Percentiles rank a stretch among this genome's conserved stretches.
Evolutionary conservation across 1,140 invertebrate genomes (phyloP).

Genomic region (Ridgeia piscesae): DNA sequence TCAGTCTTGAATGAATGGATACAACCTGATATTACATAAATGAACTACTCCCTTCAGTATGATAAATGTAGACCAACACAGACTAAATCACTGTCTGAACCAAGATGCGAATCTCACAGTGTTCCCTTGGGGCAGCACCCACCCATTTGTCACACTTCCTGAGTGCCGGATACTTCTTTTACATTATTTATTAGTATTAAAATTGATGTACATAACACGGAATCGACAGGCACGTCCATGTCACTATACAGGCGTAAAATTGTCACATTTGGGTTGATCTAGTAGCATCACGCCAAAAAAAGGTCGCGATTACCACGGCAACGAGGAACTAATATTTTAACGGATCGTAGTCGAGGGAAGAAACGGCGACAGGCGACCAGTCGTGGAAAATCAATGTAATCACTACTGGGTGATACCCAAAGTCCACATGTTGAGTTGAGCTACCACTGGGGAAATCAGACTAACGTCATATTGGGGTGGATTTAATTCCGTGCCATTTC

Average conservation of each 20-base stretch:
- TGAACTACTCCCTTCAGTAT: neutral
- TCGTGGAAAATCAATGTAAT: neutral
- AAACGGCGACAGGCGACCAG: neutral
- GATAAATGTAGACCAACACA: neutral
- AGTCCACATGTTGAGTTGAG: neutral
- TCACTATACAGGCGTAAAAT: neutral
- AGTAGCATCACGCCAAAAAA: neutral
- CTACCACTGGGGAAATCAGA: neutral
- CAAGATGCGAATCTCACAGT: neutral
- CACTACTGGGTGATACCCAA: neutral
- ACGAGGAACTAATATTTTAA: neutral
- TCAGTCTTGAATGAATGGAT: neutral
- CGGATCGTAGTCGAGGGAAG: neutral
- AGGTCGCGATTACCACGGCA: neutral
- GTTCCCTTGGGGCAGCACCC: neutral
- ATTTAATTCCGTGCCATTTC: neutral
- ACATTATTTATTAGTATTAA: slow-evolving; percentile 2
- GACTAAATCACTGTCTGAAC: neutral
- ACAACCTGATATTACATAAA: neutral
- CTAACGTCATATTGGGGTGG: neutral
- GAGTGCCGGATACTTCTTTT: neutral
- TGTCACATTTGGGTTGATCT: neutral
- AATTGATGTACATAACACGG: neutral
- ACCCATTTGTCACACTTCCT: neutral
- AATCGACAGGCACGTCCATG: neutral